phyloP scores from a whole-genome alignment of 2,888 invertebrate species.

The Drosophila parthenogenetica region DNA sequence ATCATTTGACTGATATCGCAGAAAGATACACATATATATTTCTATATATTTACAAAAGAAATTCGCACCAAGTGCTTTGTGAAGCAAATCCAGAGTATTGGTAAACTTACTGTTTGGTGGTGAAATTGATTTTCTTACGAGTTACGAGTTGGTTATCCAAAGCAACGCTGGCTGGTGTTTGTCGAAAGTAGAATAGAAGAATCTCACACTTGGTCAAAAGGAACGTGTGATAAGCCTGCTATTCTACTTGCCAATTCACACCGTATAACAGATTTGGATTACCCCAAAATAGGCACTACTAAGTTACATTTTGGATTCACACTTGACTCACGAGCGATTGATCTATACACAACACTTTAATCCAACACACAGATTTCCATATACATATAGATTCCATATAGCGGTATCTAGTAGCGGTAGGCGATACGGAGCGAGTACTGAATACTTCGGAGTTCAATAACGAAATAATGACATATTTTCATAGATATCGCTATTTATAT shows the following conservation, averaged over 20 bases:
- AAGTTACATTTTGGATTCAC: neutral
- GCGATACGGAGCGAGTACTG: slow-evolving; percentile 39
- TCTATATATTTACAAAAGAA: slow-evolving; percentile 50
- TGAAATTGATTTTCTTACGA: too few relatives aligned
- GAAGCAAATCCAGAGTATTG: neutral
- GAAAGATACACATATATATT: slow-evolving; percentile 47
- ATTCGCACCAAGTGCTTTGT: slow-evolving; percentile 13
- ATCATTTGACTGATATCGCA: slow-evolving; percentile 35
- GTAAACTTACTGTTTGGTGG: slow-evolving; percentile 31
- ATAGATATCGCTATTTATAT: slow-evolving; percentile 81
- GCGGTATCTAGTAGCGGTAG: neutral
- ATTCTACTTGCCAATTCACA: slow-evolving; percentile 76
- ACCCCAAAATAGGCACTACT: neutral
- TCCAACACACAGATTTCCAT: slow-evolving; percentile 19
- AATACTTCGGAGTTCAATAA: slow-evolving; percentile 77
- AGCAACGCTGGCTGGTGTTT: slow-evolving; percentile 61
- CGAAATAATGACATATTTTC: slow-evolving; percentile 81
- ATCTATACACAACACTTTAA: slow-evolving; percentile 26
- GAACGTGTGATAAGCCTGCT: slow-evolving; percentile 79
- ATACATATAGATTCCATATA: slow-evolving; percentile 7
- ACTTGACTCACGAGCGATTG: neutral
- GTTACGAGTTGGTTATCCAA: neutral
- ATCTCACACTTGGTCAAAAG: slow-evolving; percentile 67
- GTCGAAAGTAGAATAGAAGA: slow-evolving; percentile 81
- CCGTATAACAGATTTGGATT: slow-evolving; percentile 34